These are phyloP conservation scores for Hypena proboscidalis DNA, from an alignment of 2,888 invertebrate species.

Conservation along the genomic window DNA sequence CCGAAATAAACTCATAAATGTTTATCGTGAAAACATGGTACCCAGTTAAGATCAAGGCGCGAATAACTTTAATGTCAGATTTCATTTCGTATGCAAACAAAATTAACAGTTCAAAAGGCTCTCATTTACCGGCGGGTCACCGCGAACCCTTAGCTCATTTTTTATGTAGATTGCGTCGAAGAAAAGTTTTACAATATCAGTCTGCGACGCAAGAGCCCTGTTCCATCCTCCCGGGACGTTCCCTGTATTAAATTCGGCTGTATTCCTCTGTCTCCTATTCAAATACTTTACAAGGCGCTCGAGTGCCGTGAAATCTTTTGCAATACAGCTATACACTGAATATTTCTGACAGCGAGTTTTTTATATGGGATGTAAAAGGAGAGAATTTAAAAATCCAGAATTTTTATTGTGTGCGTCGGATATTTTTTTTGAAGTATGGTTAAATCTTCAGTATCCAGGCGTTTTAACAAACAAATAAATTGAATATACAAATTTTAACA, in stretches of 20 bases:
- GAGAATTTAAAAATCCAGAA: too few relatives aligned
- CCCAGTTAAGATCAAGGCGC: slow-evolving; percentile 61
- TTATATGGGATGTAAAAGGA: slow-evolving; percentile 20
- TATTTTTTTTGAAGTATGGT: too few relatives aligned
- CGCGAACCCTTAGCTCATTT: slow-evolving; percentile 78
- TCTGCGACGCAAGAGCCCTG: slow-evolving; percentile 64
- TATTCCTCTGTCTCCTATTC: slow-evolving; percentile 65
- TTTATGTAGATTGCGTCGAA: slow-evolving; percentile 83
- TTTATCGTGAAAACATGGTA: slow-evolving; percentile 48
- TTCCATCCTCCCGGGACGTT: slow-evolving; percentile 61
- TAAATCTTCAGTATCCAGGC: too few relatives aligned
- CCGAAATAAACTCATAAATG: slow-evolving; percentile 35
- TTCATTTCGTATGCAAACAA: slow-evolving; percentile 81
- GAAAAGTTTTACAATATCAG: slow-evolving; percentile 83
- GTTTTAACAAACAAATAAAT: too few relatives aligned
- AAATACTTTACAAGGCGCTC: slow-evolving; percentile 62
- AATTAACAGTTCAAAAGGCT: slow-evolving; percentile 82
- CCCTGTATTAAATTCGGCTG: slow-evolving; percentile 72
- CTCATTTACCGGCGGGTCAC: slow-evolving; percentile 81
- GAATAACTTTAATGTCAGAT: slow-evolving; percentile 77
- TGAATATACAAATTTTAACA: too few relatives aligned
- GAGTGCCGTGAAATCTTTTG: slow-evolving; percentile 47
- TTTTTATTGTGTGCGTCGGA: too few relatives aligned
- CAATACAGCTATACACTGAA: slow-evolving; percentile 32
- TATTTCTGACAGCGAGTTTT: slow-evolving; percentile 29